A percentile compares a stretch with the other conserved stretches of the same genome.
phyloP scores from a whole-genome alignment of 2,888 invertebrate genomes.

The Elegia similella region DNA sequence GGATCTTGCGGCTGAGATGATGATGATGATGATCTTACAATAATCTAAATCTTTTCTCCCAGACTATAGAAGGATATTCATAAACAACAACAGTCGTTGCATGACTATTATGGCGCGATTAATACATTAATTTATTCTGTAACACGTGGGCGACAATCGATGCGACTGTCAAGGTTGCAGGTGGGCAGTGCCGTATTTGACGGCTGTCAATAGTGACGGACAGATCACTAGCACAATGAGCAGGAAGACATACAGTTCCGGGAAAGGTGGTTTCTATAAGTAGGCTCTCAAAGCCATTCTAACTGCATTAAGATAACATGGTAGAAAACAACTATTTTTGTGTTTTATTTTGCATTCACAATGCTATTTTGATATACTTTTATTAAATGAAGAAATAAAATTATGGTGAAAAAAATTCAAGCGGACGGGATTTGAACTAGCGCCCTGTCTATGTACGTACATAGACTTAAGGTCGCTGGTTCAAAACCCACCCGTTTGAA shows the following conservation, averaged over 20 bases:
- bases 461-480: too few relatives aligned
- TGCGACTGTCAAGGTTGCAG: slow-evolving; percentile 2
- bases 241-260: slow-evolving; percentile 5
- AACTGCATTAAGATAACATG: too few relatives aligned
- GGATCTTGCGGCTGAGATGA: too few relatives aligned
- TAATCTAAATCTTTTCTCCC: background rate
- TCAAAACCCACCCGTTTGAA: too few relatives aligned
- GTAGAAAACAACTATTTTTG: too few relatives aligned
- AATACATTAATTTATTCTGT: background rate
- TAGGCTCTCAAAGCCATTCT: too few relatives aligned
- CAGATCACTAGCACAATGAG: slow-evolving; percentile 4
- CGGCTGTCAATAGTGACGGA: slow-evolving; percentile 6
- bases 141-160: slow-evolving; percentile 13
- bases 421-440: too few relatives aligned
- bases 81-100: background rate
- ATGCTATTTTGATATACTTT: too few relatives aligned
- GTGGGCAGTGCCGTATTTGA: slow-evolving; percentile 8
- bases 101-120: background rate
- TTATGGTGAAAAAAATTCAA: too few relatives aligned
- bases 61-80: background rate
- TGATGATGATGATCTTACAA: background rate
- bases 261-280: background rate
- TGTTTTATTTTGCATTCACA: too few relatives aligned
- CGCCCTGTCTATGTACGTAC: too few relatives aligned
- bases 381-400: too few relatives aligned